A percentile compares a stretch with the other conserved stretches of the same genome.
phyloP scores from a whole-genome alignment of 2,888 invertebrate genomes.

The Orchesella flavescens region DNA sequence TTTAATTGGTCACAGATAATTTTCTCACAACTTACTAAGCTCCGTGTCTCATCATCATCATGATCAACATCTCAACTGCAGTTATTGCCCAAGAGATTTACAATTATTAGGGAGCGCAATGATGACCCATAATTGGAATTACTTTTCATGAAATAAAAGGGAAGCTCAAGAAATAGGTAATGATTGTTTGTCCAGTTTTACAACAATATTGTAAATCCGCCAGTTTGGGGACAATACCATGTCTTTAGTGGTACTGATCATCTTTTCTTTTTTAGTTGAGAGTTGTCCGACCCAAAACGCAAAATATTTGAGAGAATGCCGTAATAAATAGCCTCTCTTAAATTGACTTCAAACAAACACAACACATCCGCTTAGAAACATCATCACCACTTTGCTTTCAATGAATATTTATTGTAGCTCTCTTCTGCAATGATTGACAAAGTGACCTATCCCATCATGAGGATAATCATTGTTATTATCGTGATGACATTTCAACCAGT shows the following conservation, averaged over 20 bases:
- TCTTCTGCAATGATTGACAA: constrained; percentile 41
- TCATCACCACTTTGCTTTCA: neutral
- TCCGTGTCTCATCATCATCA: neutral
- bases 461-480: constrained; percentile 60
- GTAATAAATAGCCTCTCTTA: constrained; percentile 21
- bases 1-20: constrained; percentile 53
- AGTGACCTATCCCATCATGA: constrained; percentile 50
- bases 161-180: constrained; percentile 30
- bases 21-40: constrained; percentile 44
- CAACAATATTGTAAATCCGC: constrained; percentile 56
- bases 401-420: constrained; percentile 52
- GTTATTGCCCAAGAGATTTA: constrained; percentile 35
- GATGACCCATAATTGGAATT: constrained; percentile 47
- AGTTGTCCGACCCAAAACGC: constrained; percentile 23
- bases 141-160: constrained; percentile 14
- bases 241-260: constrained; percentile 60
- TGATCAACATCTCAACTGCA: neutral
- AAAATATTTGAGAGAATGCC: constrained; percentile 33
- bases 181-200: constrained; percentile 58
- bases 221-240: constrained; percentile 52
- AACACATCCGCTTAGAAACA: too few species aligned
- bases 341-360: constrained; percentile 42
- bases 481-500: constrained; percentile 61
- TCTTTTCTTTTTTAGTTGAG: constrained; percentile 47
- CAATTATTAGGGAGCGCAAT: constrained; percentile 36